phyloP scores from a whole-genome alignment of 1,140 invertebrate species.

The Aphidius gifuensis region DNA sequence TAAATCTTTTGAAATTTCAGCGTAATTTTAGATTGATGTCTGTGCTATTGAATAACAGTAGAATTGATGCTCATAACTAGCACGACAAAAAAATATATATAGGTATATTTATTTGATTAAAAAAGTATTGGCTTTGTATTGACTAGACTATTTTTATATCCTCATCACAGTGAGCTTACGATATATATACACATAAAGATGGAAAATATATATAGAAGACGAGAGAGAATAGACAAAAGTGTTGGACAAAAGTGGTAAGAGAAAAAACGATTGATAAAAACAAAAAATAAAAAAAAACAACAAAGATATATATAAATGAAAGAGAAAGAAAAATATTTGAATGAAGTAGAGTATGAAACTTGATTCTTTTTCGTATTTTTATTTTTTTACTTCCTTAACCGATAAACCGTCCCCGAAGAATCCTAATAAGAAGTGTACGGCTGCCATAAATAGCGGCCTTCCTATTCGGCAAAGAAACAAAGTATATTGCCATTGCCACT shows the following conservation, averaged over 20 bases:
- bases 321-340: constrained; percentile 15
- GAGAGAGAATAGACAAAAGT: no score
- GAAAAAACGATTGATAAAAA: constrained; percentile 3
- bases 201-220: no score
- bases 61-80: constrained; percentile 9
- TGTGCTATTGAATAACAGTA: no score
- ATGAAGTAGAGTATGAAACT: constrained; percentile 21
- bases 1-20: no score
- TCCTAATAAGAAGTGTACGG: constrained; percentile 42
- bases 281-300: constrained; percentile 18
- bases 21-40: neutral
- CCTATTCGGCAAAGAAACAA: constrained; percentile 40
- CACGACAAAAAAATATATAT: constrained; percentile 15
- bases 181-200: no score
- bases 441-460: constrained; percentile 42
- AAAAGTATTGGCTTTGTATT: no score
- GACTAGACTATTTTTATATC: no score
- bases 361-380: neutral
- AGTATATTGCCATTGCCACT: constrained; percentile 44
- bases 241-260: no score
- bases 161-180: no score
- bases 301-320: neutral
- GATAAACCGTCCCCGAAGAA: constrained; percentile 36
- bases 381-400: constrained; percentile 22
- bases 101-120: no score